Evolutionary conservation across 1,140 invertebrate species (phyloP), one percentile per base, ranked within the genome.

Genomic region (Ips typographus): DNA sequence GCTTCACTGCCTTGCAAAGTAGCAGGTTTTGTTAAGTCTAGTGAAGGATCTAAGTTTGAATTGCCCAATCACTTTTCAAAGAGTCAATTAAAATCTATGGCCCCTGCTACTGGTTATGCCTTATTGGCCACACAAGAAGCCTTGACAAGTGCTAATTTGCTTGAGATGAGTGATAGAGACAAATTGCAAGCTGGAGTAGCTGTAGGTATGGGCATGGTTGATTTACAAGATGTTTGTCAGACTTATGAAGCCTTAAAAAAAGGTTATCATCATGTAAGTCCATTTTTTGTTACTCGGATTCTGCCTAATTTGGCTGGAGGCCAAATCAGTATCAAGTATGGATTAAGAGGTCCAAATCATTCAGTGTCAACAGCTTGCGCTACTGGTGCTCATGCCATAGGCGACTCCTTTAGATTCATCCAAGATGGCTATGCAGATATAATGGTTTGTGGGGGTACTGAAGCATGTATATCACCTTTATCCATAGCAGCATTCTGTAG

Each of bases 321-420:
- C 2, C 92, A 96, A 74, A 91, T 98, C 57, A 96, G 94, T 80
- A 94, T 97, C 61, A 91, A 90, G 76, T 91, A 94, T 83, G 91
- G 92, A 36, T 87, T 96, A 67, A 84, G 89, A 75, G 96, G 96
- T n/a, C 96, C 96, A 0, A 98, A 98, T 83, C 96, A 98, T 86
- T 87, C 92, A 22, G 94, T 96, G 0, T 96, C 95, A 0, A 99
- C 97, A 37, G 97, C 97, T 4, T 99, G 97, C 85, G 94, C 97
- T 1, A 98, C 96, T 22, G 96, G 97, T 40, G 90, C 92, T 56
- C 96, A 98, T 86, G 87, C 90, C 1, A 88, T 92, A 72, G 95
- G 96, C 4, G 96, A 98, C 85, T 95, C 94, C 36, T 92, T 90
- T 79, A 85, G 93, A 59, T 94, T 96, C 76, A 92, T 97, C 65